phyloP scores from a whole-genome alignment of 2,113 vertebrate genomes.

The Nothobranchius furzeri region DNA sequence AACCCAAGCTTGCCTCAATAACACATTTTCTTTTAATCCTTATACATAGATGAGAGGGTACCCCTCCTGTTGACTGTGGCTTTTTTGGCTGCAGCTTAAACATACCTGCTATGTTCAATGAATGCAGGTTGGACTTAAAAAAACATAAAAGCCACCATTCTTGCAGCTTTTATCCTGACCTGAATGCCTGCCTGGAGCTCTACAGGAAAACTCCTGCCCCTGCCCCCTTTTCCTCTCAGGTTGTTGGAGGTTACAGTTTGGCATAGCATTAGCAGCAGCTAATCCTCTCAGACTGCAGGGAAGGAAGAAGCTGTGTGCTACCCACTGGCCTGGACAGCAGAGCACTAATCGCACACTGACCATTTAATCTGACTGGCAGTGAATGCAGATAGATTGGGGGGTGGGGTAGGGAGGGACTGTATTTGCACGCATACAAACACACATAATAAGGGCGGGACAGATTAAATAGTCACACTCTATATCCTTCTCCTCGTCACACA shows the following conservation, averaged over 20 bases:
- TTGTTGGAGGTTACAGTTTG: conserved; percentile 63
- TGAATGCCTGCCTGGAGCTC: conserved; percentile 16
- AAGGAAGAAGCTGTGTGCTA: conserved; percentile 58
- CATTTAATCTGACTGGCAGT: conserved; percentile 74
- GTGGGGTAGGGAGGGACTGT: conserved; percentile 25
- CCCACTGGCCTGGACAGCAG: conserved; percentile 62
- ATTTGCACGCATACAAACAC: conserved; percentile 11
- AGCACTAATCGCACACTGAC: conserved; percentile 73
- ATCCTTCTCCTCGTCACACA: conserved; percentile 50
- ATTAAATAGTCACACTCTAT: conserved; percentile 68
- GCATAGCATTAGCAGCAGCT: conserved; percentile 78
- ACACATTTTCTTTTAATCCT: no score
- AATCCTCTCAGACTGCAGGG: conserved; percentile 82
- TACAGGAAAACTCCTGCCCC: conserved; percentile 22
- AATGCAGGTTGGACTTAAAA: conserved; percentile 4
- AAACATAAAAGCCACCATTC: conserved; percentile 8
- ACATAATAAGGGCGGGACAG: conserved; percentile 48
- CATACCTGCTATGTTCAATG: not conserved
- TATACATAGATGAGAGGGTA: no score
- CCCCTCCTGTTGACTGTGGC: not conserved
- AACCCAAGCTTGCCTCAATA: no score
- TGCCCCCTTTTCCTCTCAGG: conserved; percentile 35
- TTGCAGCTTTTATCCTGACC: conserved; percentile 21
- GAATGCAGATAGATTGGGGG: conserved; percentile 64
- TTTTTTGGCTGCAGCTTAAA: not conserved